Base-by-base conservation (phyloP, 1,140 invertebrate species). In the Dendroctonus ponderosae region DNA sequence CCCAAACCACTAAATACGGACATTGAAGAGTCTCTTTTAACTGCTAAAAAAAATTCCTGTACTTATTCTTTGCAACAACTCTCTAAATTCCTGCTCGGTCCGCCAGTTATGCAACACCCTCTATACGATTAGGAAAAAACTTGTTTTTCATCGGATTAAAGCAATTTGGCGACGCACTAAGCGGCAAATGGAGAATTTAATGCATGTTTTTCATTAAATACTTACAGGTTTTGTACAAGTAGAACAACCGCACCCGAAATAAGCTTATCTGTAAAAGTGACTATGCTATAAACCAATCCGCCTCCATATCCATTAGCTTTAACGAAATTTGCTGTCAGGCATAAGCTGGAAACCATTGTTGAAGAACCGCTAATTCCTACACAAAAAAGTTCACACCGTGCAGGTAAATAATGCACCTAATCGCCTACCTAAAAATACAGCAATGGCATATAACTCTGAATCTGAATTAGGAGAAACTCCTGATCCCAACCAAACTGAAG, bases 201-300 rank as follows among this genome's bases (percentile, higher is more conserved):
- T 26, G 59, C 62, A 54, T 37, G 53, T 44, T 50, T 26, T 26
- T 3, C 26, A 26, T 2, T 2, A 26, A 26, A 49, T 59, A 82
- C 83, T 84, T 79, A 89, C 88, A 86, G 84, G 78, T 86, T 84
- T 81, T 97, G 92, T 69, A 97, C 94, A 26, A 93, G 76, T 61
- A 94, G 85, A 43, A 97, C 91, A 41, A 90, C 91, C 12, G 93
- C 76, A 6, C 96, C 96, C 72, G 94, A 91, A 26, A 95, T 86
- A 9, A 97, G 80, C 84, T 98, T 98, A 78, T 98, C 95, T 6
- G 92, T 87, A 80, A 97, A 96, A 68, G 93, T 96, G 76, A 98
- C 96, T 40, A 91, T 86, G 38, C 94, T 95, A 80, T 96, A 98
- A 44, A 98, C 91, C 70, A 94, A 89, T 7, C 93, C 95, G 57